These are phyloP conservation scores for Plecotus auritus DNA, from an alignment of 2,113 vertebrate genomes.

Conservation along the genomic window DNA sequence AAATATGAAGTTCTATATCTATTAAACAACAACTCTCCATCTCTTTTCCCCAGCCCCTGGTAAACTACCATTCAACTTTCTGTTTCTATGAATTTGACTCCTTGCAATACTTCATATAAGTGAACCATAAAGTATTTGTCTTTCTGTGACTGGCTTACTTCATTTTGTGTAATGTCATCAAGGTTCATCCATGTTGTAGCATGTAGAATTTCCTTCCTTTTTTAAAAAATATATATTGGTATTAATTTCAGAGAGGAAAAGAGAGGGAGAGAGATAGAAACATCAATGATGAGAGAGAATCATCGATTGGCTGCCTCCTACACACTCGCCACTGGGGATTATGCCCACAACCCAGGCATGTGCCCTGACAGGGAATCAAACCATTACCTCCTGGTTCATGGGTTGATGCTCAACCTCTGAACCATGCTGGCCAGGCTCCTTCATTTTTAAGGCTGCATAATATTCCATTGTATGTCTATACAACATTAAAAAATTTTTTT, in stretches of 20 bases:
- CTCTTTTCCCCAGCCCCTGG: neutral
- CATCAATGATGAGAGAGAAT: too few relatives aligned
- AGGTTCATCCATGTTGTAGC: neutral
- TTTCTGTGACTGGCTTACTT: conserved; percentile 35
- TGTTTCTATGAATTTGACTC: conserved; percentile 26
- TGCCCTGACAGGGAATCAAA: too few relatives aligned
- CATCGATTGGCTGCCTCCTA: too few relatives aligned
- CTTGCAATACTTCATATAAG: conserved; percentile 9
- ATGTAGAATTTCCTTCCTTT: neutral
- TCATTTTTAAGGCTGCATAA: neutral
- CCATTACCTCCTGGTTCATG: too few relatives aligned
- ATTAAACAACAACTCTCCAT: neutral
- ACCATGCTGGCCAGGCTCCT: too few relatives aligned
- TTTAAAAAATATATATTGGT: too few relatives aligned
- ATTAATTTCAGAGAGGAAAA: too few relatives aligned
- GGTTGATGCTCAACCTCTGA: too few relatives aligned
- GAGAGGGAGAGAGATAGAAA: too few relatives aligned
- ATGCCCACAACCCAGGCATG: too few relatives aligned
- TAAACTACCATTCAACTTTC: neutral
- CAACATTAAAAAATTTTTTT: neutral
- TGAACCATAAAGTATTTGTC: neutral
- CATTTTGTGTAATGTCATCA: conserved; percentile 21
- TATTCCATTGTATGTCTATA: neutral
- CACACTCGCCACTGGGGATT: too few relatives aligned
- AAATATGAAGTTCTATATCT: neutral